Evolutionary conservation across 2,113 vertebrate genomes (phyloP), one percentile per base, ranked within the genome.

Genomic region (Collichthys lucidus): DNA sequence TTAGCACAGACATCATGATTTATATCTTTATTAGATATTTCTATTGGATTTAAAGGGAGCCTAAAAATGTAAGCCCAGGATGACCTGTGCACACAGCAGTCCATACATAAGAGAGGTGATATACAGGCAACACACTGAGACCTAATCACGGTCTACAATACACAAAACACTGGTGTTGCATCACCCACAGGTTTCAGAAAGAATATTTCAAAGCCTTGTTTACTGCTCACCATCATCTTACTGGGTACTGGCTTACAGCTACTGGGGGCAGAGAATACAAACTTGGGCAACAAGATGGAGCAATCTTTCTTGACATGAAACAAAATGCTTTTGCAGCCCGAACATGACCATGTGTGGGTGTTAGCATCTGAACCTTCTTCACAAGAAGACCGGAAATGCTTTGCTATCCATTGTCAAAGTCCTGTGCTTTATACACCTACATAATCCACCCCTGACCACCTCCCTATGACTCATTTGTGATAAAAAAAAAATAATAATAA

Each of bases 1-100:
- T 56, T 29, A 26, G 63, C 55, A 12, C 2, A 46, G 64, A 42
- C 20, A 79, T 17, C 0, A 31, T 62, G 74, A 82, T 74, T 64
- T 65, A 78, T 44, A 61, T 66, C 47, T 56, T 74, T n/a, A 69
- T 74, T 46, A 14, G 29, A 53, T 35, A 15, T 71, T 66, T 53
- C n/a, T 46, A 47, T 57, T 74, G 4, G 47, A 46, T 46, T 46
- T 46, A 46, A 31, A 61, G 11, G 26, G 19, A 16, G 15, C 22
- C n/a, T 67, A 65, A 44, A 77, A 56, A 61, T 57, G 24, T 26
- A 65, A 46, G 56, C 8, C 50, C 14, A 49, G 16, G 29, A 26
- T n/a, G 19, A 50, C 17, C 40, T 62, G 29, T 46, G 65, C 9
- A 6, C 55, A 71, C 57, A 52, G 63, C 57, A 70, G 49, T 71